Conservation (phyloP, 1,140 invertebrate genomes). For the Charaxes varanes region DNA sequence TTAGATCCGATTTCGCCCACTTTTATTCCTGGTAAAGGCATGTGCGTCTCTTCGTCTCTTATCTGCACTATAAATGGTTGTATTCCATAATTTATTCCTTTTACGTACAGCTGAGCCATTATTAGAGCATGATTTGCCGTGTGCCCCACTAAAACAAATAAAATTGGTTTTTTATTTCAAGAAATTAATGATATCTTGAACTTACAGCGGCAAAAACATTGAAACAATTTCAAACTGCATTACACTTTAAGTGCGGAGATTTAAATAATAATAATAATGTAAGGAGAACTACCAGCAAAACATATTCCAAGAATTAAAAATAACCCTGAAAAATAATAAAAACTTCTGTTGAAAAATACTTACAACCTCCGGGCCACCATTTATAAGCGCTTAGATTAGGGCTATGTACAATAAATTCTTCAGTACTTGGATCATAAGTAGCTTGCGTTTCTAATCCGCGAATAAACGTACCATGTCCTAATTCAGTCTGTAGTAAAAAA, state of each 20-base stretch:
- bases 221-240: no score
- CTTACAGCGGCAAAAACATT: no score
- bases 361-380: constrained; percentile 95
- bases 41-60: constrained; percentile 89
- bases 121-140: constrained; percentile 92
- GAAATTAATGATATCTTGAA: not conserved
- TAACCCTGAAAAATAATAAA: no score
- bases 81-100: constrained; percentile 88
- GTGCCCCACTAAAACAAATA: constrained; percentile 84
- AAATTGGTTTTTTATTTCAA: not conserved
- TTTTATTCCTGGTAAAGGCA: constrained; percentile 89
- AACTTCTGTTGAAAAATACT: no score
- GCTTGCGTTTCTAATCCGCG: constrained; percentile 93
- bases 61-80: constrained; percentile 95
- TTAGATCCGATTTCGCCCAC: constrained; percentile 96
- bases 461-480: constrained; percentile 95
- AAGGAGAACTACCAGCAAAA: no score
- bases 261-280: no score
- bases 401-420: constrained; percentile 92
- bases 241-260: no score
- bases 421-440: constrained; percentile 87
- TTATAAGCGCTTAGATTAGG: constrained; percentile 92
- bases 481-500: constrained; percentile 82
- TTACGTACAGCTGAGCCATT: constrained; percentile 89
- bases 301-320: no score